Evolutionary conservation across 92 coral and sea anemone genomes (phyloP).

Genomic region (Heteractis magnifica): DNA sequence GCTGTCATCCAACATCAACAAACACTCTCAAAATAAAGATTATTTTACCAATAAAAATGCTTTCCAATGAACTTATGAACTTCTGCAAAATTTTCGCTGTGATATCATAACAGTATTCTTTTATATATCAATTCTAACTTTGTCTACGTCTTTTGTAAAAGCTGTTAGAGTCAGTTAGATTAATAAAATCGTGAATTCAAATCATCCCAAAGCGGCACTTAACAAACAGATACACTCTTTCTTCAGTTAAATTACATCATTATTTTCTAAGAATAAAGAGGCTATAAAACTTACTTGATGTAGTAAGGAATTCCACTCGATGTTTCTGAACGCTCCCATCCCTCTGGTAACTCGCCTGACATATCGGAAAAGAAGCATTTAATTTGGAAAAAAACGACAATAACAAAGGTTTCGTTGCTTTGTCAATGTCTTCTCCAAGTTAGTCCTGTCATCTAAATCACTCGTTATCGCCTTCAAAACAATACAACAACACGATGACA

Average conservation of each 20-base stretch:
- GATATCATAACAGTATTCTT: not conserved
- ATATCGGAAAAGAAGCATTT: not conserved
- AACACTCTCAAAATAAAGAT: not conserved
- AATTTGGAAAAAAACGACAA: not conserved
- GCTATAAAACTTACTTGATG: constrained; percentile 73
- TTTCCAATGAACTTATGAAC: constrained; percentile 2
- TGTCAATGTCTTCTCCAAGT: not conserved
- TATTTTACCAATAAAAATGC: not conserved
- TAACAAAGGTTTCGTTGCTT: not conserved
- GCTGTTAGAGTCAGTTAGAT: not conserved
- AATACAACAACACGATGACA: not conserved
- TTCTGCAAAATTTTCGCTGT: not conserved
- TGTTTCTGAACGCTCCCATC: constrained; percentile 97
- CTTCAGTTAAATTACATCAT: not conserved
- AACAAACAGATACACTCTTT: not conserved
- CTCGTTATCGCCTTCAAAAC: not conserved
- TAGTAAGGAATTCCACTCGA: constrained; percentile 93
- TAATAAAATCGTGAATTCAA: not conserved
- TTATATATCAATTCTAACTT: not conserved
- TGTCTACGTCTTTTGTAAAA: not conserved
- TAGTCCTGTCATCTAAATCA: not conserved
- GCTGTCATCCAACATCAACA: not conserved
- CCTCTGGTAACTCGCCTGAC: constrained; percentile 77
- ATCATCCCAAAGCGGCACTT: not conserved
- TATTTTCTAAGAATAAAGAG: not conserved